Conservation (phyloP, 2,888 invertebrate species). For the Keiferia lycopersicella region DNA sequence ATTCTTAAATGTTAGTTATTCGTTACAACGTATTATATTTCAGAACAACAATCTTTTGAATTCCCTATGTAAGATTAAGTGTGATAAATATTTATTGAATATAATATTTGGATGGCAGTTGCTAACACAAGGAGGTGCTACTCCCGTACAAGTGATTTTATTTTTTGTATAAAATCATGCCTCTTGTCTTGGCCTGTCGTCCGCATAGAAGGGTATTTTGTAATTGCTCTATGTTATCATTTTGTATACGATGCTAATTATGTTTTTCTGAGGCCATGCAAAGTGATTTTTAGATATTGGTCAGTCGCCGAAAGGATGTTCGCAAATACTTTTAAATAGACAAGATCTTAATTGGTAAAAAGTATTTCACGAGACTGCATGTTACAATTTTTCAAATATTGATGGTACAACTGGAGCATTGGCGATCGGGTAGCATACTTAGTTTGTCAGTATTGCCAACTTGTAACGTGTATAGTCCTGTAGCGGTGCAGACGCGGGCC, state of each 20-base stretch:
- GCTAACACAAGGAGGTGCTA: conserved; percentile 75
- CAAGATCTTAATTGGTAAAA: neutral
- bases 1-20: conserved; percentile 42
- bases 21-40: conserved; percentile 23
- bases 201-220: conserved; percentile 70
- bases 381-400: neutral
- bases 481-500: neutral
- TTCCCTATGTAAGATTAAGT: conserved; percentile 61
- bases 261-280: conserved; percentile 69
- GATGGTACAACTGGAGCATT: neutral
- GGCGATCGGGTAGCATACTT: neutral
- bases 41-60: conserved; percentile 40
- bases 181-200: conserved; percentile 81
- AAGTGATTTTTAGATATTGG: conserved; percentile 66
- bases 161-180: conserved; percentile 80
- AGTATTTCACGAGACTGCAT: neutral
- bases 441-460: conserved; percentile 1
- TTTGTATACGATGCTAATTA: conserved; percentile 67
- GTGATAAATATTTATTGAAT: conserved; percentile 77
- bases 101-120: conserved; percentile 76
- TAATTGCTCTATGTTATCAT: conserved; percentile 54
- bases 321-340: conserved; percentile 6
- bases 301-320: conserved; percentile 55
- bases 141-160: conserved; percentile 78
- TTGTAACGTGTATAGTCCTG: neutral